Percentiles rank a stretch among this genome's conserved stretches.
These are phyloP conservation scores for Pseudobourletiella spinata DNA, from an alignment of 1,140 invertebrate genomes.

Conservation along the genomic window DNA sequence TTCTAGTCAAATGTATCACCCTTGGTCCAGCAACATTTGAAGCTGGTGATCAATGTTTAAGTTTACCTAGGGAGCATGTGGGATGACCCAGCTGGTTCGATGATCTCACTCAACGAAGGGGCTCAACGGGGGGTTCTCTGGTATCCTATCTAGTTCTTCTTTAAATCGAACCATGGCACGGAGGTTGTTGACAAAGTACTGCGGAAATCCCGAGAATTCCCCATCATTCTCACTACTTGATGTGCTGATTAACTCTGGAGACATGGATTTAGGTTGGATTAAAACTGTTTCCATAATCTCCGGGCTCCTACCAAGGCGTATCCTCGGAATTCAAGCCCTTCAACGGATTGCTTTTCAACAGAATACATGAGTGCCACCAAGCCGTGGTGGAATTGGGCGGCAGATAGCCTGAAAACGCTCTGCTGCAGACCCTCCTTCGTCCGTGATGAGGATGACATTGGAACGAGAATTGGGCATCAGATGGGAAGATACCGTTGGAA, in stretches of 20 bases:
- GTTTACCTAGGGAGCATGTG: conserved; percentile 49
- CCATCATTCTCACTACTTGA: too few species aligned
- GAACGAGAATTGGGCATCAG: conserved; percentile 58
- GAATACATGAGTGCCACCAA: background rate
- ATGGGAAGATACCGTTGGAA: conserved; percentile 36
- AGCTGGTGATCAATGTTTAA: too few species aligned
- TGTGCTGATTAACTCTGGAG: conserved; percentile 76
- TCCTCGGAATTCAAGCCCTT: background rate
- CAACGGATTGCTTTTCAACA: background rate
- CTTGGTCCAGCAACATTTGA: too few species aligned
- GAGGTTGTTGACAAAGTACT: conserved; percentile 94
- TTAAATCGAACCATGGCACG: conserved; percentile 62
- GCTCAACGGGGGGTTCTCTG: conserved; percentile 74
- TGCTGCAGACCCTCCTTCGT: conserved; percentile 68
- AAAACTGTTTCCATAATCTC: conserved; percentile 48
- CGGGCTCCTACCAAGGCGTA: too few species aligned
- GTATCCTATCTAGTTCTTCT: conserved; percentile 64
- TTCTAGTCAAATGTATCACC: too few species aligned
- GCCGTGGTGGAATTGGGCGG: background rate
- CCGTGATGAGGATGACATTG: conserved; percentile 74
- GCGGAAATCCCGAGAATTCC: conserved; percentile 81
- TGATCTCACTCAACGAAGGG: conserved; percentile 88
- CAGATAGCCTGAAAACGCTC: conserved; percentile 36
- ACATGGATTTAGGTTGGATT: conserved; percentile 61
- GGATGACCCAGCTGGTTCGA: conserved; percentile 63